These are phyloP conservation scores for Andrena hattorfiana DNA, from an alignment of 2,888 invertebrate species.

Conservation along the genomic window DNA sequence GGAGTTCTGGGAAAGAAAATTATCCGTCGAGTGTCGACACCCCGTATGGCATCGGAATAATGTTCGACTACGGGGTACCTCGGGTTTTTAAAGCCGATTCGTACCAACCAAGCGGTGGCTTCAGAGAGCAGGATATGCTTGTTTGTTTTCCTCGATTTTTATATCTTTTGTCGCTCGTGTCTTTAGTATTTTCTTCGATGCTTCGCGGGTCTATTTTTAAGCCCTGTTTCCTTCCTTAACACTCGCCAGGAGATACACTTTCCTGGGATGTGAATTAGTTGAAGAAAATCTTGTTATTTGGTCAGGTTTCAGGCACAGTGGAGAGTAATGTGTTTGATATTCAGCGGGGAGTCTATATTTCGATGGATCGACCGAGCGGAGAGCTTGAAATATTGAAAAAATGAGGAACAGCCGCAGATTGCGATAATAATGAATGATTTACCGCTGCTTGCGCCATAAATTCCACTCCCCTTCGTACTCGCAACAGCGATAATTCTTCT, in stretches of 20 bases:
- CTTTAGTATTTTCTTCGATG: background rate
- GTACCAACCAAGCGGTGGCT: constrained; percentile 45
- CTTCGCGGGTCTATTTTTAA: constrained; percentile 20
- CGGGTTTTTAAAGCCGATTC: constrained; percentile 39
- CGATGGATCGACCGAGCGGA: constrained; percentile 1
- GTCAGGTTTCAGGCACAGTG: too few species aligned
- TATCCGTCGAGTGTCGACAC: constrained; percentile 41
- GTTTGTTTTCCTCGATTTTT: constrained; percentile 49
- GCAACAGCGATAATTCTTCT: constrained; percentile 38
- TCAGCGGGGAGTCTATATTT: too few species aligned
- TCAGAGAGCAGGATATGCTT: constrained; percentile 39
- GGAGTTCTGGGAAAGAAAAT: constrained; percentile 60
- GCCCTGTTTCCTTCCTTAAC: background rate
- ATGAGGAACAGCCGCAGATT: background rate
- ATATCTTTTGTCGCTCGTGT: constrained; percentile 24
- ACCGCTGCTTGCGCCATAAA: constrained; percentile 16
- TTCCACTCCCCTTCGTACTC: constrained; percentile 23
- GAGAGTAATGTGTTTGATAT: too few species aligned
- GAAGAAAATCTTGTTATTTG: constrained; percentile 1
- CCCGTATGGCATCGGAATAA: constrained; percentile 46
- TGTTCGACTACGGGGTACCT: constrained; percentile 23
- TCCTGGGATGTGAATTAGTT: too few species aligned
- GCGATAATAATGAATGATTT: constrained; percentile 37
- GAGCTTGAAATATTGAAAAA: background rate
- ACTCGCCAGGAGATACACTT: background rate